Percentiles rank a stretch among this genome's conserved stretches.
These are phyloP conservation scores for Pristiophorus japonicus DNA, from an alignment of 2,113 vertebrate species.

Conservation along the genomic window DNA sequence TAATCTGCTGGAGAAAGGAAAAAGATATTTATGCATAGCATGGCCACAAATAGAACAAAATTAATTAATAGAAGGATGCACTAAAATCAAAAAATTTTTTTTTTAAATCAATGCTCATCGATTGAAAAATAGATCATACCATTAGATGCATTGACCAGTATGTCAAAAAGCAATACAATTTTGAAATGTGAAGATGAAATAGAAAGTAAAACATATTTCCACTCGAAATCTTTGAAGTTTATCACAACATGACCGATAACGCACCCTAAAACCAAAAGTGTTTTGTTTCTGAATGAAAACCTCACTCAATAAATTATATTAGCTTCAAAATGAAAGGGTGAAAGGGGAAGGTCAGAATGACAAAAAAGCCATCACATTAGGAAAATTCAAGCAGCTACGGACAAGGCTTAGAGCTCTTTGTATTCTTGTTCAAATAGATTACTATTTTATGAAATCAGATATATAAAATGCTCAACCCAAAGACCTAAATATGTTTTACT, in stretches of 20 bases:
- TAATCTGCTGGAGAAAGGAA: not conserved
- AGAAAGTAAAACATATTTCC: not conserved
- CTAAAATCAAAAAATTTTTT: conserved; percentile 10
- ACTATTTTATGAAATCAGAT: no score
- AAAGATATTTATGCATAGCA: not conserved
- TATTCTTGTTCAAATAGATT: no score
- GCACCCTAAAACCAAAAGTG: not conserved
- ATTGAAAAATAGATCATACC: not conserved
- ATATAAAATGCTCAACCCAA: no score
- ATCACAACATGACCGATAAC: not conserved
- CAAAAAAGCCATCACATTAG: not conserved
- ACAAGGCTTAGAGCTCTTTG: no score
- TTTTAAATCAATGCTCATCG: not conserved
- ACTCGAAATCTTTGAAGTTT: not conserved
- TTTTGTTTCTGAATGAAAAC: not conserved
- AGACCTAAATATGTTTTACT: no score
- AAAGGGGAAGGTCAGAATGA: not conserved
- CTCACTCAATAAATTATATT: not conserved
- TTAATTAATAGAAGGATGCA: not conserved
- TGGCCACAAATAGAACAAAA: not conserved
- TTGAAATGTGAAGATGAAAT: not conserved
- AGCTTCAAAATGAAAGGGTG: not conserved
- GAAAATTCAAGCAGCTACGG: not conserved
- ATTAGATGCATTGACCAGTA: not conserved
- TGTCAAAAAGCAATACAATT: not conserved